Conservation (phyloP, 2,888 invertebrate species). For the Phasia obesa region DNA sequence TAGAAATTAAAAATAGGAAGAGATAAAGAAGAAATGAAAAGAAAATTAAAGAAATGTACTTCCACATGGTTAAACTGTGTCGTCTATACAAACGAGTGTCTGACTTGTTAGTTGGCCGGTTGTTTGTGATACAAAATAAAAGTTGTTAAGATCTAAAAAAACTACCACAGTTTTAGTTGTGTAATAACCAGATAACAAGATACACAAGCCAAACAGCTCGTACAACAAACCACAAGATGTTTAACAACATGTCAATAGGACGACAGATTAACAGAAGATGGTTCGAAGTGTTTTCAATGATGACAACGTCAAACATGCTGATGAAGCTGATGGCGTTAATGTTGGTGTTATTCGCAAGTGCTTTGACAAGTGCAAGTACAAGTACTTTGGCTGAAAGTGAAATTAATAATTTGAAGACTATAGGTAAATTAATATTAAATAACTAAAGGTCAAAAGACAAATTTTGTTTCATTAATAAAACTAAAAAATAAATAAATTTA, state of each 20-base stretch:
- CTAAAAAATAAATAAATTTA: background rate
- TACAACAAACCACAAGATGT: conserved; percentile 24
- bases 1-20: conserved; percentile 18
- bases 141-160: conserved; percentile 52
- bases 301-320: background rate
- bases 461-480: background rate
- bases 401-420: conserved; percentile 52
- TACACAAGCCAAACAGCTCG: conserved; percentile 50
- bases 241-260: conserved; percentile 22
- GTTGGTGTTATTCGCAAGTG: conserved; percentile 29
- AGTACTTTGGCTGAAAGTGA: conserved; percentile 52
- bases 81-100: background rate
- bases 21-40: conserved; percentile 26
- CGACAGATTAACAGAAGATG: conserved; percentile 19
- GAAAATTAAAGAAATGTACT: conserved; percentile 43
- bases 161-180: conserved; percentile 64
- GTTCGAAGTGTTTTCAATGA: background rate
- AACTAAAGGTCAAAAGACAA: background rate
- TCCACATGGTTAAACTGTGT: conserved; percentile 19
- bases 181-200: conserved; percentile 68
- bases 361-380: conserved; percentile 30
- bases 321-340: conserved; percentile 24
- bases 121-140: conserved; percentile 24
- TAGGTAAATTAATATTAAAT: conserved; percentile 45
- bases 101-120: background rate